A percentile compares a stretch with the other conserved stretches of the same genome.
Conservation (phyloP, 2,113 vertebrate species). For the Cyprinodon variegatus region DNA sequence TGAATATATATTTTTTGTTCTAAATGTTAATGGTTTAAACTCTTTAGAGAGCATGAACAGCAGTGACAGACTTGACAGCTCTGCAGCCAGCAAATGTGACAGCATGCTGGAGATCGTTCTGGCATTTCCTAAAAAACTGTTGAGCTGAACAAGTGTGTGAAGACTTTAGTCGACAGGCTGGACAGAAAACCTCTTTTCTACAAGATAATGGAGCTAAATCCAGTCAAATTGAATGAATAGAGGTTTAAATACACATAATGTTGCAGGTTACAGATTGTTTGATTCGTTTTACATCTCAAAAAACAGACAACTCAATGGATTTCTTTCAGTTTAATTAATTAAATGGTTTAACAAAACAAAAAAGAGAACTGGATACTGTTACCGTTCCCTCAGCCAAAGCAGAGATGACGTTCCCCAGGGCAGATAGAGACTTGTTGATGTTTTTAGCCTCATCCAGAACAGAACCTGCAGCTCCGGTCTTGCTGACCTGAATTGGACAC, state of each 20-base stretch:
- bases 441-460: slow-evolving; percentile 93
- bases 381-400: slow-evolving; percentile 93
- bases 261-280: background rate
- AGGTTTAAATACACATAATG: background rate
- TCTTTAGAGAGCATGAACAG: background rate
- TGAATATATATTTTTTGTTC: background rate
- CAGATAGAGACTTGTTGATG: slow-evolving; percentile 94
- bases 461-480: slow-evolving; percentile 89
- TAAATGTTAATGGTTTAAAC: slow-evolving; percentile 4
- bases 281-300: background rate
- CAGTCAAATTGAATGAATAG: too few relatives aligned
- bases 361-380: slow-evolving; percentile 42
- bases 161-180: too few relatives aligned
- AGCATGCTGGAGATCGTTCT: slow-evolving; percentile 12
- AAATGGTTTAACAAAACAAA: background rate
- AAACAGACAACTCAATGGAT: background rate
- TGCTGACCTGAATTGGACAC: slow-evolving; percentile 83
- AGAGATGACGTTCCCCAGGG: slow-evolving; percentile 94
- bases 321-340: background rate
- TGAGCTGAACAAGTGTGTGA: slow-evolving; percentile 16
- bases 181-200: too few relatives aligned
- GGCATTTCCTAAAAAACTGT: background rate
- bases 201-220: too few relatives aligned
- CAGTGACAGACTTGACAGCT: slow-evolving; percentile 1
- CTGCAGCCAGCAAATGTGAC: slow-evolving; percentile 12